A percentile compares a stretch with the other conserved stretches of the same genome.
These are phyloP conservation scores for Micronycteris hirsuta DNA, from an alignment of 2,113 vertebrate species.

Conservation along the genomic window DNA sequence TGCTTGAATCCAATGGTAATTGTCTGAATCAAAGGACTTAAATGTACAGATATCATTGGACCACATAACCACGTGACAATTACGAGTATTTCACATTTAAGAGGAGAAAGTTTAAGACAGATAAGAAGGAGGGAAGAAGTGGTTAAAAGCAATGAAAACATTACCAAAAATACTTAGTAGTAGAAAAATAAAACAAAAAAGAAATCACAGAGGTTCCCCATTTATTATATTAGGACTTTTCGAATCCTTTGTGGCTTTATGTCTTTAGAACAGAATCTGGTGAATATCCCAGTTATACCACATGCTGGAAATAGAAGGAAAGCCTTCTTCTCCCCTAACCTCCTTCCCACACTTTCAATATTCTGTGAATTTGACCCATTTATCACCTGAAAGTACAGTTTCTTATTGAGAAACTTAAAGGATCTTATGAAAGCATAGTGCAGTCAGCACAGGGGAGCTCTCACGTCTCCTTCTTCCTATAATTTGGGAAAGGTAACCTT, in stretches of 20 bases:
- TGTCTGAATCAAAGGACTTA: not conserved
- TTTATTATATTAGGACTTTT: conserved; percentile 15
- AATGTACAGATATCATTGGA: not conserved
- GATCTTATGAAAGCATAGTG: conserved; percentile 30
- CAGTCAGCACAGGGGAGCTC: not conserved
- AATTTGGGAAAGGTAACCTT: conserved; percentile 53
- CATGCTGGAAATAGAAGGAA: conserved; percentile 22
- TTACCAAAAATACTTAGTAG: not conserved
- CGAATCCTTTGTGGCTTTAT: not conserved
- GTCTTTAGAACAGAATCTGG: not conserved
- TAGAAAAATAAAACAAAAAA: not conserved
- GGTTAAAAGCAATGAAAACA: not conserved
- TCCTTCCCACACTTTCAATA: not conserved
- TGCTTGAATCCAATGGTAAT: not conserved
- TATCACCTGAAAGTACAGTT: conserved; percentile 9
- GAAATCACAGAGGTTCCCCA: not conserved
- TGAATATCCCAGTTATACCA: not conserved
- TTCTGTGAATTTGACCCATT: conserved; percentile 25
- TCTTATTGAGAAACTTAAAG: conserved; percentile 29
- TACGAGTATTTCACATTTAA: not conserved
- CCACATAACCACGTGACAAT: not conserved
- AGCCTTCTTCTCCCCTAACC: not conserved
- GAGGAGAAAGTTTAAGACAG: not conserved
- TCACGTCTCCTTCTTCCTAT: conserved; percentile 34
- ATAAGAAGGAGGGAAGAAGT: not conserved